A percentile compares a stretch with the other conserved stretches of the same genome.
These are phyloP conservation scores for Periophthalmus magnuspinnatus DNA, from an alignment of 2,797 vertebrate genomes.

Conservation along the genomic window DNA sequence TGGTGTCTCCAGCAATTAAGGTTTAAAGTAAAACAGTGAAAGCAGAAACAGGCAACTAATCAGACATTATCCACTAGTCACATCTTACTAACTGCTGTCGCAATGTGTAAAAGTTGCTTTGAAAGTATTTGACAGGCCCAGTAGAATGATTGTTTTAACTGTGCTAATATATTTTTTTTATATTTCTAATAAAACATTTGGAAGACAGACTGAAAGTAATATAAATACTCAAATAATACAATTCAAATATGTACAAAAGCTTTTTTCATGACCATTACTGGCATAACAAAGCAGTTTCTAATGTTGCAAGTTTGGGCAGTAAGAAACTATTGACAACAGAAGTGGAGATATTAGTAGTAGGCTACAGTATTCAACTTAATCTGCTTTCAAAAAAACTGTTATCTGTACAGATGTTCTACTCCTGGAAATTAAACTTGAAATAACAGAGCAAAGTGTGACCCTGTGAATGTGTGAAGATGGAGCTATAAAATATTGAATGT, in stretches of 20 bases:
- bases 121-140: slow-evolving; percentile 9
- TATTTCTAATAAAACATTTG: not conserved
- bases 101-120: slow-evolving; percentile 18
- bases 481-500: too few species aligned
- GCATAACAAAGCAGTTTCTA: too few species aligned
- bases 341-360: too few species aligned
- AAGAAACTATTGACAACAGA: too few species aligned
- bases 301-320: too few species aligned
- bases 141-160: slow-evolving; percentile 1
- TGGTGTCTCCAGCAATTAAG: slow-evolving; percentile 31
- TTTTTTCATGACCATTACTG: not conserved
- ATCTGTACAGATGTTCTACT: too few species aligned
- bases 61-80: slow-evolving; percentile 15
- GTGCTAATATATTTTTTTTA: not conserved
- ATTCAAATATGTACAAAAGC: not conserved
- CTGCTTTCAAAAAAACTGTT: too few species aligned
- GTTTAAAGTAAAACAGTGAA: slow-evolving; percentile 34
- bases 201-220: not conserved
- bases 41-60: slow-evolving; percentile 25
- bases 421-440: too few species aligned
- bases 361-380: too few species aligned
- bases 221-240: too few species aligned
- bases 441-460: too few species aligned
- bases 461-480: too few species aligned
- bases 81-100: slow-evolving; percentile 19